Base-by-base conservation (phyloP, 2,113 vertebrate genomes). In the Oreochromis niloticus region DNA sequence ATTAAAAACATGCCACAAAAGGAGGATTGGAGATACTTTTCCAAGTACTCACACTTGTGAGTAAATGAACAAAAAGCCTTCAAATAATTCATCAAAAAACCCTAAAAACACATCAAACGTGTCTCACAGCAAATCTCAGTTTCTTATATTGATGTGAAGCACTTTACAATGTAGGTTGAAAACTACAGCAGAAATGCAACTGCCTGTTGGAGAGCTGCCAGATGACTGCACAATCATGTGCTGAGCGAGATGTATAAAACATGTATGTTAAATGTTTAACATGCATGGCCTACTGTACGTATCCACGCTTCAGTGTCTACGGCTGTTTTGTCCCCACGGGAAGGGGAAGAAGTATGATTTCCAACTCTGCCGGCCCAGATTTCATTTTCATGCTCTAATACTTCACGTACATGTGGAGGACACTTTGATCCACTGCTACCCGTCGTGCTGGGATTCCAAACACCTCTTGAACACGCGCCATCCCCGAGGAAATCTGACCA, bases 121-220 rank as follows among this genome's bases (percentile, higher is more conserved):
- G 27, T 79, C 34, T 82, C 5, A 39, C 13, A 52, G 84, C 19
- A 81, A 36, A 80, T 59, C 5, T 13, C n/a, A 48, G 16, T 9
- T 55, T 17, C 55, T 66, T 34, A 19, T 52, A 32, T 34, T 12
- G 41, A 22, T 50, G 78, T 55, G 34, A 81, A 30, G 48, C 11
- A 5, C 17, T 78, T 91, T 81, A 80, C 80, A 84, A 57, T 83
- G 75, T 8, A 46, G 10, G 57, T 39, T 75, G 88, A 43, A 84
- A 13, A 4, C 55, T 4, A 50, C 66, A 84, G 83, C 9, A 78
- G 91, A 83, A 83, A 81, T 75, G 57, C 87, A 82, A 54, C 41
- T 48, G 90, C 86, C 17, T 22, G 9, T 48, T 84, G 71, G 81
- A 83, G 61, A 94, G 95, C 93, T 94, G 95, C 94, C 94, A 88